Base-by-base conservation (phyloP, 2,888 invertebrate genomes). In the Psococerastis gibbosa region DNA sequence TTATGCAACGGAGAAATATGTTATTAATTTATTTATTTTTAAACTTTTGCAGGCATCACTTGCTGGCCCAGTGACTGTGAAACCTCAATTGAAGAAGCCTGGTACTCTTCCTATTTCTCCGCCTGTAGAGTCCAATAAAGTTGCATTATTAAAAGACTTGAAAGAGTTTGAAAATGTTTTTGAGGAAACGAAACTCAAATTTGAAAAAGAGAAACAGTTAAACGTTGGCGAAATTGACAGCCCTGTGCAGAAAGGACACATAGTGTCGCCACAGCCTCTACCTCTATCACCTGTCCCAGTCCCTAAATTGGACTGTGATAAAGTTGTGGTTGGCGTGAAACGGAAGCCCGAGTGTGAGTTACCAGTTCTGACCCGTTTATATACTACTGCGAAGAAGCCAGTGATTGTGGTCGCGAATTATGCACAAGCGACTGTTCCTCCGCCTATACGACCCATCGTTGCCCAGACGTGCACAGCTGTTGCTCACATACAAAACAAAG, bases 361-460 rank as follows among this genome's bases (percentile, higher is more conserved):
- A 9, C 27, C 27, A 9, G 27, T 27, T 27, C 8, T 27, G 6
- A 11, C 27, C 11, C 6, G 38, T 13, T 38, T 38, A 22, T 22
- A 20, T 22, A 17, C 22, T 3, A 18, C 38, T 22, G 20, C 38
- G 6, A 38, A 38, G 20, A 43, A 49, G 2, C 63, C 65, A 1
- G 67, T 71, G 3, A 70, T 73, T 6, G 70, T 72, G 3, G 69
- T 70, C 2, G 69, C 68, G 34, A 68, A 67, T 52, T 70, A 70
- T 49, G 69, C 66, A 46, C 61, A 63, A 42, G 66, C 70, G 2
- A 6, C 6, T 6, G 27, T 27, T 6, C 27, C 6, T 6, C 8
- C 11, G 27, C 27, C 6, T 9, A 27, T 11, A 11, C 6, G 27
- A 27, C 50, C 68, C 16, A 70, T 68, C 53, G 68, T 69, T 2